Evolutionary conservation across 2,797 vertebrate genomes (phyloP).

Genomic region (Falco novaeseelandiae): DNA sequence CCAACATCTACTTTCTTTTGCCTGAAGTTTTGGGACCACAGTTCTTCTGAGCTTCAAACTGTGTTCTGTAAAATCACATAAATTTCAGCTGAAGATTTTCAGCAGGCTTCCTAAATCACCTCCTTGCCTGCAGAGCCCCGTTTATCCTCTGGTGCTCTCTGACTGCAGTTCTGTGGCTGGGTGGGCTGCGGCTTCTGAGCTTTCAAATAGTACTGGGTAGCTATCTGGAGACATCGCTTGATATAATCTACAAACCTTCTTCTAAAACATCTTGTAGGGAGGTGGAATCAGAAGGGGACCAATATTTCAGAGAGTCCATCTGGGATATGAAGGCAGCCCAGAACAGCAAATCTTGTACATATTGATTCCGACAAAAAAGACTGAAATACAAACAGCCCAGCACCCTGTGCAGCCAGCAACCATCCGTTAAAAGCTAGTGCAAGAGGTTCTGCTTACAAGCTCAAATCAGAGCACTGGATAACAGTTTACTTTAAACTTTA

Average conservation of each 20-base stretch:
- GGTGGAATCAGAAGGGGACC: constrained; percentile 17
- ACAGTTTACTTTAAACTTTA: neutral
- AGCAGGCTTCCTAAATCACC: neutral
- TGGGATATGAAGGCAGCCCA: neutral
- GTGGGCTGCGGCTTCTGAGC: neutral
- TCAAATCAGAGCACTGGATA: neutral
- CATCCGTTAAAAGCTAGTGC: neutral
- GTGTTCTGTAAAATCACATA: neutral
- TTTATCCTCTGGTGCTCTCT: neutral
- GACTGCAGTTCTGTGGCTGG: neutral
- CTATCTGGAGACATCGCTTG: neutral
- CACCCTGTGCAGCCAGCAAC: neutral
- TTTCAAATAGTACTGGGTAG: neutral
- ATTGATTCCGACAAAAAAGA: neutral
- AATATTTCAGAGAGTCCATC: constrained; percentile 21
- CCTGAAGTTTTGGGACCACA: neutral
- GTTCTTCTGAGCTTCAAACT: neutral
- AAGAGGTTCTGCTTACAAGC: neutral
- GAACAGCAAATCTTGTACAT: neutral
- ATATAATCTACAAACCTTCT: neutral
- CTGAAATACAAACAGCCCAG: neutral
- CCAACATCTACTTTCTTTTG: neutral
- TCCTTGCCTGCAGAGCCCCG: neutral
- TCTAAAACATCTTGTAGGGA: constrained; percentile 29
- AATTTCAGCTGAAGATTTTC: constrained; percentile 16